phyloP scores from a whole-genome alignment of 2,113 vertebrate genomes.

The Scortum barcoo region DNA sequence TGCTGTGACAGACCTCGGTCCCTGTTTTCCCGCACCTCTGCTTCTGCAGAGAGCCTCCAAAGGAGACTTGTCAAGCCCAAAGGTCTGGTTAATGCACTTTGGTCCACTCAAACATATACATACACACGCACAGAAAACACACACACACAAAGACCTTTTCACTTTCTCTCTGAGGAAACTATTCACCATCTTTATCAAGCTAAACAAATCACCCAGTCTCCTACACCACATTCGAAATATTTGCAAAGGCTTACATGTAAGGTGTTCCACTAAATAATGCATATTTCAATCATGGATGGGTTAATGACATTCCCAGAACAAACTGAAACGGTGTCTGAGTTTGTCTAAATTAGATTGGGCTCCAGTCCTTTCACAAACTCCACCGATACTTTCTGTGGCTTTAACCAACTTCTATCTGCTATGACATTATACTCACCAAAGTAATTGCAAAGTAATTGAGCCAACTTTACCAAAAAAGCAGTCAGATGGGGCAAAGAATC shows the following conservation, averaged over 20 bases:
- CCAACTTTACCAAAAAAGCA: background rate
- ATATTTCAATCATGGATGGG: constrained; percentile 54
- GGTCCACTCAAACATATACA: constrained; percentile 24
- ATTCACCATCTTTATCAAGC: constrained; percentile 35
- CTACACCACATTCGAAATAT: constrained; percentile 32
- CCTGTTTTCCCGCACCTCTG: constrained; percentile 23
- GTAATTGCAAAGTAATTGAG: background rate
- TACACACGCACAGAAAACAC: constrained; percentile 23
- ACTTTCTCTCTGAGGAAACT: constrained; percentile 37
- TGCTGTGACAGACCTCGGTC: constrained; percentile 44
- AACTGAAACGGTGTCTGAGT: background rate
- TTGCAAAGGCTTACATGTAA: constrained; percentile 32
- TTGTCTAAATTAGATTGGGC: background rate
- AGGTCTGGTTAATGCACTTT: constrained; percentile 63
- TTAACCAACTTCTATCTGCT: background rate
- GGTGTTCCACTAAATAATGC: constrained; percentile 63
- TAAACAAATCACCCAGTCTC: constrained; percentile 33
- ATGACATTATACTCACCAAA: background rate
- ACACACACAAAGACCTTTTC: constrained; percentile 47
- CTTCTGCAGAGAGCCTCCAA: constrained; percentile 34
- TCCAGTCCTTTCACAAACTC: background rate
- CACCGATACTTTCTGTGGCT: background rate
- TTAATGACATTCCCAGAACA: constrained; percentile 35
- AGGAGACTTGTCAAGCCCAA: constrained; percentile 49
- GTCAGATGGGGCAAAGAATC: background rate